Percentiles rank a stretch among this genome's conserved stretches.
phyloP scores from a whole-genome alignment of 2,113 vertebrate genomes.

The Blennius ocellaris region DNA sequence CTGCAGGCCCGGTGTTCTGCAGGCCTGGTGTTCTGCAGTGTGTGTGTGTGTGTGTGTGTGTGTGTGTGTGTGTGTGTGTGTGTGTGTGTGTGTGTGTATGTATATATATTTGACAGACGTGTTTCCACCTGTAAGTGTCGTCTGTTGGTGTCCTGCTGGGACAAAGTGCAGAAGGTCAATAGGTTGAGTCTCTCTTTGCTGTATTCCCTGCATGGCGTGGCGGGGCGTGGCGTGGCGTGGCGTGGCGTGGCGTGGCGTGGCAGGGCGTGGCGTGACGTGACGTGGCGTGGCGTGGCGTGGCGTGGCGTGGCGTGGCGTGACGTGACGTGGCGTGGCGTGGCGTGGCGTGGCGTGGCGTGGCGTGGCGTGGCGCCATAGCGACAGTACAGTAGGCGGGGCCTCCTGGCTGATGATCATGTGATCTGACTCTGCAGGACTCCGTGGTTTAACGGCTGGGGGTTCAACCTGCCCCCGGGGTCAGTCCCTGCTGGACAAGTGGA shows the following conservation, averaged over 20 bases:
- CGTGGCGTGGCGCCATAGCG: background rate
- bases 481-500: slow-evolving; percentile 99
- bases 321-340: too few species aligned
- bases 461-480: slow-evolving; percentile 98
- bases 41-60: too few species aligned
- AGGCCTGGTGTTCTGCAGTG: too few species aligned
- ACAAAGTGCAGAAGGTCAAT: background rate
- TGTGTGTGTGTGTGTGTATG: too few species aligned
- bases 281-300: too few species aligned
- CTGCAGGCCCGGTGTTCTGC: too few species aligned
- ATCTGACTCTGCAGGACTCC: slow-evolving; percentile 89
- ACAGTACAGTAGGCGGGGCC: background rate
- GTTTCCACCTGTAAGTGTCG: background rate
- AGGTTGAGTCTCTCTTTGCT: slow-evolving; percentile 10
- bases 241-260: too few species aligned
- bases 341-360: too few species aligned
- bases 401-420: slow-evolving; percentile 23
- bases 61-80: too few species aligned
- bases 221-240: too few species aligned
- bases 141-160: background rate
- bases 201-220: background rate
- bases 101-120: slow-evolving; percentile 3
- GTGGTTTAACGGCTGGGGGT: slow-evolving; percentile 99
- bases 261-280: too few species aligned
- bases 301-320: too few species aligned